Conservation (phyloP, 2,888 invertebrate species). For the Drosophila maculinotata region DNA sequence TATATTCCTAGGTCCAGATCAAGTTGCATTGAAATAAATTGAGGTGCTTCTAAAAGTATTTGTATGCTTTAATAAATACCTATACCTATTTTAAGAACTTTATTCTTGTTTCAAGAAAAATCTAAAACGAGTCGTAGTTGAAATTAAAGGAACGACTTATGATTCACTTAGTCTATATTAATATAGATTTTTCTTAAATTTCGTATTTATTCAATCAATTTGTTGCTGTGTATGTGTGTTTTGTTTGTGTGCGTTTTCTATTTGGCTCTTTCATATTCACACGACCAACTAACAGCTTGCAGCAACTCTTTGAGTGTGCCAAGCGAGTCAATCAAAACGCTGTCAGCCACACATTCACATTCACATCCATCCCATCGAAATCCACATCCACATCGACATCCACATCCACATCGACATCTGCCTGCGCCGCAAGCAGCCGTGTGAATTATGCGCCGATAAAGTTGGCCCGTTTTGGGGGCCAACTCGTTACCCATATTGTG, state of each 20-base stretch:
- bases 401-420: conserved; percentile 30
- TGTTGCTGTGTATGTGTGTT: conserved; percentile 10
- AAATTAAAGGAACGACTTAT: no score
- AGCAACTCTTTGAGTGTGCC: conserved; percentile 16
- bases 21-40: no score
- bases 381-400: conserved; percentile 17
- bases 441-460: conserved; percentile 78
- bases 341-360: conserved; percentile 29
- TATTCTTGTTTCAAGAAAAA: no score
- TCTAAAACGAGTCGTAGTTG: no score
- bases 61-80: no score
- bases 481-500: conserved; percentile 76
- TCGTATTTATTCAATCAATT: no score
- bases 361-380: conserved; percentile 26
- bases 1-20: no score
- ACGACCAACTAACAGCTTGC: conserved; percentile 25
- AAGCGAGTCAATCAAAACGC: conserved; percentile 66
- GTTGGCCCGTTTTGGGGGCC: conserved; percentile 66
- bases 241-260: conserved; percentile 6
- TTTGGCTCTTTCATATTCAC: conserved; percentile 53
- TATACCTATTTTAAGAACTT: no score
- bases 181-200: no score
- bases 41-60: no score
- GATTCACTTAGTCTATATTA: no score
- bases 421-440: conserved; percentile 52